A percentile compares a stretch with the other conserved stretches of the same genome.
Evolutionary conservation across 2,113 vertebrate genomes (phyloP).

Genomic region (Bubo scandiacus): DNA sequence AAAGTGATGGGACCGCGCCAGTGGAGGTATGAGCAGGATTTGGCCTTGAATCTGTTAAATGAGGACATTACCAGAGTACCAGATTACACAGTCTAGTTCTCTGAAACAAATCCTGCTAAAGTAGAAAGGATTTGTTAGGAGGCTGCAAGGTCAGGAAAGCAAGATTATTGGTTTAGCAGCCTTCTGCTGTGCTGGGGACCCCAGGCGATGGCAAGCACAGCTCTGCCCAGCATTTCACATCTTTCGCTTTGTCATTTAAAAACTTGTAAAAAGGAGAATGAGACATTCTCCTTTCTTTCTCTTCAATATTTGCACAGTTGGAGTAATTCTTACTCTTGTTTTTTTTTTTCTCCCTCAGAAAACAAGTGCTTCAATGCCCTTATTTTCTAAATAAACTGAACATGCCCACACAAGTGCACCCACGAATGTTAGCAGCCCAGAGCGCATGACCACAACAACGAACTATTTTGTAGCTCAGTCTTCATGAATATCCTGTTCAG

Average conservation of each 20-base stretch:
- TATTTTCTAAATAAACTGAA: slow-evolving; percentile 69
- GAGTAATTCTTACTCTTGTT: slow-evolving; percentile 18
- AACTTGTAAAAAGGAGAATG: slow-evolving; percentile 10
- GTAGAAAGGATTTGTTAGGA: slow-evolving; percentile 43
- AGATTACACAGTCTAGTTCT: slow-evolving; percentile 9
- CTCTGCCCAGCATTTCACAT: neutral
- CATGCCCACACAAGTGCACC: slow-evolving; percentile 64
- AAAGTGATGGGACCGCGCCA: neutral
- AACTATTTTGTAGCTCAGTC: slow-evolving; percentile 11
- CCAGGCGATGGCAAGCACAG: neutral
- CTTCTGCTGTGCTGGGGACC: slow-evolving; percentile 4
- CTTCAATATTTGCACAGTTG: slow-evolving; percentile 54
- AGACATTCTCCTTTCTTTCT: slow-evolving; percentile 32
- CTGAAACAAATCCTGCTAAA: slow-evolving; percentile 34
- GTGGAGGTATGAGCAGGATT: neutral
- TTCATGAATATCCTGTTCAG: slow-evolving; percentile 63
- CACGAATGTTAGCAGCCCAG: slow-evolving; percentile 44
- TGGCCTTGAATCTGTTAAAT: slow-evolving; percentile 10
- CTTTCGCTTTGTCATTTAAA: slow-evolving; percentile 43
- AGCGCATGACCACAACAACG: slow-evolving; percentile 59
- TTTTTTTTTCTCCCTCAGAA: slow-evolving; percentile 1
- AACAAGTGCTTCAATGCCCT: slow-evolving; percentile 63
- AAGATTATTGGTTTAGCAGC: slow-evolving; percentile 49
- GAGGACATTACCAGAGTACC: slow-evolving; percentile 11
- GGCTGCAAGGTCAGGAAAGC: slow-evolving; percentile 35